phyloP scores from a whole-genome alignment of 2,797 vertebrate genomes.

The Chloroceryle amazona region DNA sequence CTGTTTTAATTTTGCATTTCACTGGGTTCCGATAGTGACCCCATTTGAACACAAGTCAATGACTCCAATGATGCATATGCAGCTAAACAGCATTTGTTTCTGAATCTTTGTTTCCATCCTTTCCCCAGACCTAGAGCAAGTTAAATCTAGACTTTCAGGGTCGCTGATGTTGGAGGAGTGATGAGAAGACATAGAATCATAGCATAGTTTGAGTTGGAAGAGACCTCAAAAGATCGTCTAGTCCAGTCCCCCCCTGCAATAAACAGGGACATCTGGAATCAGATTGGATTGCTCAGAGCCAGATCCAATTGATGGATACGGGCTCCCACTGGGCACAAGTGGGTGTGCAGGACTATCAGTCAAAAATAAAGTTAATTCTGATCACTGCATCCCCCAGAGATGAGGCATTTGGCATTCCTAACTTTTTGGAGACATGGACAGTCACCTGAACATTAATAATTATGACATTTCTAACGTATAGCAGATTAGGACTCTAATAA shows the following conservation, averaged over 20 bases:
- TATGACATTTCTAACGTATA: neutral
- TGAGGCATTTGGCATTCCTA: neutral
- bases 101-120: neutral
- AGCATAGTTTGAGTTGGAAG: neutral
- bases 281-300: neutral
- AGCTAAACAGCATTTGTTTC: neutral
- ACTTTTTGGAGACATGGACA: accelerated
- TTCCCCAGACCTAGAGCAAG: neutral
- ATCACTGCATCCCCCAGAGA: neutral
- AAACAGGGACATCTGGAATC: neutral
- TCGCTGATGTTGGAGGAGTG: neutral
- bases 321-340: neutral
- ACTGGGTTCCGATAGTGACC: neutral
- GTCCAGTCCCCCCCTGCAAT: neutral
- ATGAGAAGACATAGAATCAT: neutral
- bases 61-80: neutral
- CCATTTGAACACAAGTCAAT: neutral
- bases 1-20: neutral
- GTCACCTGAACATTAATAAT: neutral
- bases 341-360: neutral
- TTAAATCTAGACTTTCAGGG: neutral
- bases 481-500: neutral
- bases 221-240: neutral
- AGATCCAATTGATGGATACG: neutral
- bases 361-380: neutral